Conservation (phyloP, 2,113 vertebrate species). For the Eretmochelys imbricata region DNA sequence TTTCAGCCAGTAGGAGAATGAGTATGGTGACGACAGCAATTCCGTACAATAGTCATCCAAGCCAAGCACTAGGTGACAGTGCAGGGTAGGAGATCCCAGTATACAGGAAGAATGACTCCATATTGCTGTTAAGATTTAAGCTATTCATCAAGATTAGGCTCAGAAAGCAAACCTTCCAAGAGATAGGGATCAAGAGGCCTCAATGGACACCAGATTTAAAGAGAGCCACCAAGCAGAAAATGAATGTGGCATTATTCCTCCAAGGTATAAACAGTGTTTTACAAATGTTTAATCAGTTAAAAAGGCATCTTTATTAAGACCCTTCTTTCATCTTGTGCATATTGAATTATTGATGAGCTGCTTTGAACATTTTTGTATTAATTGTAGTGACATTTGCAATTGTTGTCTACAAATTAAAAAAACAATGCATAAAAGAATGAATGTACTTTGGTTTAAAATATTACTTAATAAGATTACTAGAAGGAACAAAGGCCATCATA, state of each 20-base stretch:
- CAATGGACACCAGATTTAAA: neutral
- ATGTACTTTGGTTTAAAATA: constrained; percentile 27
- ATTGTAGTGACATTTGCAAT: constrained; percentile 51
- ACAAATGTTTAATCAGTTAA: neutral
- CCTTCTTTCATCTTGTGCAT: constrained; percentile 36
- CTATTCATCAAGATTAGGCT: constrained; percentile 13
- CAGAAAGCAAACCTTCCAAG: constrained; percentile 10
- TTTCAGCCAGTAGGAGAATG: neutral
- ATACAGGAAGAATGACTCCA: constrained; percentile 26
- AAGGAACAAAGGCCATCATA: constrained; percentile 41
- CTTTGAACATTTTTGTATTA: constrained; percentile 34
- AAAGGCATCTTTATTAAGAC: constrained; percentile 22
- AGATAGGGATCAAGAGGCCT: neutral
- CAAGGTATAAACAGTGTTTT: neutral
- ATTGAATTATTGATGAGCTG: constrained; percentile 34
- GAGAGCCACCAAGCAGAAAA: neutral
- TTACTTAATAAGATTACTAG: constrained; percentile 50
- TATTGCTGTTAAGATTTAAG: neutral
- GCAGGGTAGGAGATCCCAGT: neutral
- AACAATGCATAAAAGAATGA: constrained; percentile 23
- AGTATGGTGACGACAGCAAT: neutral
- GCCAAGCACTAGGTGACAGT: neutral
- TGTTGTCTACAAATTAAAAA: constrained; percentile 47
- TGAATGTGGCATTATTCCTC: neutral
- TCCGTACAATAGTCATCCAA: neutral